Conservation (phyloP, 2,113 vertebrate genomes). For the Ariopsis seemanni region DNA sequence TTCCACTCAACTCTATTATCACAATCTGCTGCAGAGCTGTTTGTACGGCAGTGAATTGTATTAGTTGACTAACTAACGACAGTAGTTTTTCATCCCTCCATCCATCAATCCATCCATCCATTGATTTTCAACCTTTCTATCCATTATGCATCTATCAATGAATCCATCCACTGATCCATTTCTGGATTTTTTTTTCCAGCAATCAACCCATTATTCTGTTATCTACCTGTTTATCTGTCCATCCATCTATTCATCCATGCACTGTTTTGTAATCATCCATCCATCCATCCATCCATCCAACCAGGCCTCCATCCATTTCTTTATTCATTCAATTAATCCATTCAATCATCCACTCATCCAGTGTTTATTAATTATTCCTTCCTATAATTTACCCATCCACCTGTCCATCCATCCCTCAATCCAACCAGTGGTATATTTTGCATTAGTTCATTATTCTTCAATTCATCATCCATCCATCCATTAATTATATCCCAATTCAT, state of each 20-base stretch:
- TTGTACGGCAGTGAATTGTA: not conserved
- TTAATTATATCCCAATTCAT: not conserved
- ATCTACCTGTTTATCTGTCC: not conserved
- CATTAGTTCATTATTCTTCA: not conserved
- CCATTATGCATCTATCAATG: not conserved
- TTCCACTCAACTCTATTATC: not conserved
- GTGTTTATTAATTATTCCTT: not conserved
- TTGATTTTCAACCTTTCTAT: not conserved
- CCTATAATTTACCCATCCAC: not conserved
- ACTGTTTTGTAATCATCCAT: not conserved
- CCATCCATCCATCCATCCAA: not conserved
- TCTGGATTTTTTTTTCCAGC: not conserved
- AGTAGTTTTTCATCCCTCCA: not conserved
- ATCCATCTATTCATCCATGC: not conserved
- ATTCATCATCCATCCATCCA: not conserved
- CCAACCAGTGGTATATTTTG: too few relatives aligned
- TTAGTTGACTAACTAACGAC: not conserved
- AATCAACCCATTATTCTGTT: not conserved
- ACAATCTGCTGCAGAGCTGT: not conserved
- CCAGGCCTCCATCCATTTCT: not conserved
- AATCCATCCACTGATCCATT: not conserved
- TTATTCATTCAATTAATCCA: not conserved
- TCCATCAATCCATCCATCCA: not conserved
- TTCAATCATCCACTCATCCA: not conserved
- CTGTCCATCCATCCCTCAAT: too few relatives aligned